These are phyloP conservation scores for Rattus rattus DNA, from an alignment of 2,113 vertebrate genomes.

Conservation along the genomic window DNA sequence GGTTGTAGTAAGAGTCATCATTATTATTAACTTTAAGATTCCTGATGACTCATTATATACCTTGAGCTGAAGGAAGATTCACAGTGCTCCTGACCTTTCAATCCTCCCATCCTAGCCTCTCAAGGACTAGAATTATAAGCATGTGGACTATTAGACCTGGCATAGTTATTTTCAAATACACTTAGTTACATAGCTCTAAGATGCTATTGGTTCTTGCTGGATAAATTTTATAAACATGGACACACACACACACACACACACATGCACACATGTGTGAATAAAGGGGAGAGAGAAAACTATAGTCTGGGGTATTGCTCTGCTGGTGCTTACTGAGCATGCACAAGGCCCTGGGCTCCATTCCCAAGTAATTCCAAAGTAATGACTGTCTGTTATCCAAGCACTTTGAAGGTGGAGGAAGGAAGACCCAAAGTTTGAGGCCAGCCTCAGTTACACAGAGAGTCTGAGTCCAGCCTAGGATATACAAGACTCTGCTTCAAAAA, in stretches of 20 bases:
- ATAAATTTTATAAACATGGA: not conserved
- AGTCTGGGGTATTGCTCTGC: not conserved
- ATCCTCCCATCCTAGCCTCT: not conserved
- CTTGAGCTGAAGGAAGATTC: not conserved
- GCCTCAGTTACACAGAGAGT: not conserved
- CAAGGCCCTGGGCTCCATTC: not conserved
- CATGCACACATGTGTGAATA: too few relatives aligned
- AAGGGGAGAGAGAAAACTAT: not conserved
- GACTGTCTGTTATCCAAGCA: not conserved
- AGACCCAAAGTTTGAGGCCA: not conserved
- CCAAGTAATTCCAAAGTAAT: not conserved
- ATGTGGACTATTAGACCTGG: too few relatives aligned
- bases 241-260: not conserved
- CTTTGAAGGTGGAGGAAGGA: not conserved
- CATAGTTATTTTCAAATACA: not conserved
- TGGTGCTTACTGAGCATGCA: not conserved
- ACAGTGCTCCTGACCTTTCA: too few relatives aligned
- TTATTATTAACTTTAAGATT: not conserved
- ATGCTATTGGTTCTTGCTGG: not conserved
- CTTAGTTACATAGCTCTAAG: not conserved
- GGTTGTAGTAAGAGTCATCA: not conserved
- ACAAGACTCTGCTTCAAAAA: not conserved
- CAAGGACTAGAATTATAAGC: not conserved
- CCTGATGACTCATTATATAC: not conserved
- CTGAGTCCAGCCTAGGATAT: not conserved